These are phyloP conservation scores for Eupithecia subfuscata DNA, from an alignment of 2,888 invertebrate species.

Conservation along the genomic window DNA sequence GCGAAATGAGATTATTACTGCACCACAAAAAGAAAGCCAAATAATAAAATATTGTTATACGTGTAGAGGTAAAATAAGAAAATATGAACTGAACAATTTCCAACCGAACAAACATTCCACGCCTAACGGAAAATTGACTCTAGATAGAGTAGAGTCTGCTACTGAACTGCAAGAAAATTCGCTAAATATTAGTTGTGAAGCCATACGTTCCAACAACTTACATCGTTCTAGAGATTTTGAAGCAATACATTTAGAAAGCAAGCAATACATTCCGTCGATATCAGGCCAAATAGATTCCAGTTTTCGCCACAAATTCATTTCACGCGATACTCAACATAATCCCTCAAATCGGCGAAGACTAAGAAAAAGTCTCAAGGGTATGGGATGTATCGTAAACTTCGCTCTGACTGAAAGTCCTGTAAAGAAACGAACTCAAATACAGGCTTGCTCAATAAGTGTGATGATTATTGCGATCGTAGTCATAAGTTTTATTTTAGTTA, in stretches of 20 bases:
- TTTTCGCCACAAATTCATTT: conserved; percentile 72
- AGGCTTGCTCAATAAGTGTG: conserved; percentile 82
- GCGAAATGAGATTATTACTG: conserved; percentile 65
- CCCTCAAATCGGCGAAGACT: conserved; percentile 66
- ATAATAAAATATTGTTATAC: conserved; percentile 72
- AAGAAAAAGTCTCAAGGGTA: conserved; percentile 76
- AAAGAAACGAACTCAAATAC: conserved; percentile 79
- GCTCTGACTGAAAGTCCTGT: conserved; percentile 74
- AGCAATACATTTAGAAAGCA: conserved; percentile 50
- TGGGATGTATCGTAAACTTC: conserved; percentile 77
- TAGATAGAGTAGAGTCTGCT: conserved; percentile 45
- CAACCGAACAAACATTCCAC: conserved; percentile 74
- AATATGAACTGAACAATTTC: conserved; percentile 72
- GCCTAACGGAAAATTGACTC: conserved; percentile 57
- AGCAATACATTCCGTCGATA: conserved; percentile 73
- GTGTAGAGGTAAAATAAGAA: conserved; percentile 77
- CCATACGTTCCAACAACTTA: conserved; percentile 49
- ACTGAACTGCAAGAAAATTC: conserved; percentile 51
- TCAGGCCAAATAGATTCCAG: conserved; percentile 74
- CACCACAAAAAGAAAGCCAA: conserved; percentile 60
- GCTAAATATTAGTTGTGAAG: conserved; percentile 51
- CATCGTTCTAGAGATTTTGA: conserved; percentile 49
- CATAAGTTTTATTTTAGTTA: conserved; percentile 80
- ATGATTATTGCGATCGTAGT: conserved; percentile 80
- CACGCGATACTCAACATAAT: conserved; percentile 65